These are phyloP conservation scores for Yasuhikotakia modesta DNA, from an alignment of 2,797 vertebrate genomes.

Conservation along the genomic window DNA sequence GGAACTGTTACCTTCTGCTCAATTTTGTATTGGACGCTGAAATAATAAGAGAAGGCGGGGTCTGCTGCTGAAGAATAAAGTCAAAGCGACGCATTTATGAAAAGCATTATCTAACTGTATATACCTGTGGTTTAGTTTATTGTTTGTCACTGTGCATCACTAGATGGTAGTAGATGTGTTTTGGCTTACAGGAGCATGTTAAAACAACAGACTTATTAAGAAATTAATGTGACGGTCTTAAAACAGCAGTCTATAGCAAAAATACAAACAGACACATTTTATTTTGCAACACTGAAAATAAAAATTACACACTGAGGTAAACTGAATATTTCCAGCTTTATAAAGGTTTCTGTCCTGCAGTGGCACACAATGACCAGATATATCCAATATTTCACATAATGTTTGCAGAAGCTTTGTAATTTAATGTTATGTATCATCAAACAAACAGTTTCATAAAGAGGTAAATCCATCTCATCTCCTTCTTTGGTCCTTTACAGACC, in stretches of 20 bases:
- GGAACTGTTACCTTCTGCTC: background rate
- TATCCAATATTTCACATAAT: slow-evolving; percentile 42
- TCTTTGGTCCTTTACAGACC: slow-evolving; percentile 18
- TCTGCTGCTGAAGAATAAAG: slow-evolving; percentile 27
- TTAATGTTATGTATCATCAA: slow-evolving; percentile 28
- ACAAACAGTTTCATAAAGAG: slow-evolving; percentile 54
- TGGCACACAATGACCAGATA: slow-evolving; percentile 62
- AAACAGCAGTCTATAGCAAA: background rate
- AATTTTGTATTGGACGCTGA: slow-evolving; percentile 44
- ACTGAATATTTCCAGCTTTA: slow-evolving; percentile 84
- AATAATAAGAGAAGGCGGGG: slow-evolving; percentile 22
- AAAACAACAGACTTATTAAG: background rate
- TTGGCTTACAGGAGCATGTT: too few species aligned
- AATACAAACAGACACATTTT: slow-evolving; percentile 82
- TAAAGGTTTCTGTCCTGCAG: slow-evolving; percentile 69
- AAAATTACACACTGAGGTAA: slow-evolving; percentile 95
- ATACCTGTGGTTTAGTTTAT: background rate
- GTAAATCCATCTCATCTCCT: slow-evolving; percentile 3
- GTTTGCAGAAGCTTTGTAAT: slow-evolving; percentile 61
- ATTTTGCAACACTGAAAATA: slow-evolving; percentile 92
- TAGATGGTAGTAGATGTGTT: too few species aligned
- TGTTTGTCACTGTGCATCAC: background rate
- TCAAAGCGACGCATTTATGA: background rate
- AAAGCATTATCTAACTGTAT: background rate
- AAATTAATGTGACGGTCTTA: background rate